Evolutionary conservation across 1,140 invertebrate genomes (phyloP).

Genomic region (Aphis craccivora): DNA sequence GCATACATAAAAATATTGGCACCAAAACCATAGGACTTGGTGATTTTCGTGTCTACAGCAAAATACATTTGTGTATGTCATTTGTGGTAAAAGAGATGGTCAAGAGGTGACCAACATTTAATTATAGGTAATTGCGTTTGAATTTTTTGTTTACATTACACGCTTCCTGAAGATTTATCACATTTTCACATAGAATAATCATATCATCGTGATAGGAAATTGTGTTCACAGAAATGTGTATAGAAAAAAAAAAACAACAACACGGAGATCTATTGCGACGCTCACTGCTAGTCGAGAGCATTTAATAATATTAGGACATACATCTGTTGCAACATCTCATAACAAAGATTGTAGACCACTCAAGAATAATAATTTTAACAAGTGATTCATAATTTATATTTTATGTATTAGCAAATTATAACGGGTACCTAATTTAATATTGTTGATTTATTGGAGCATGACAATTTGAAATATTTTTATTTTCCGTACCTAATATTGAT

Average conservation of each 20-base stretch:
- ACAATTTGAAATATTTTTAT: too few relatives aligned
- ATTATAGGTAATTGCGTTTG: neutral
- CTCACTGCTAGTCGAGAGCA: too few relatives aligned
- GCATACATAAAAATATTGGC: neutral
- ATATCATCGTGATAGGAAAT: too few relatives aligned
- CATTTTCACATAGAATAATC: too few relatives aligned
- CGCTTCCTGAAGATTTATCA: neutral
- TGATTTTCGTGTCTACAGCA: neutral
- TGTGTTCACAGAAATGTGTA: neutral
- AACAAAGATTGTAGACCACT: neutral
- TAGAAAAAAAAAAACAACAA: neutral
- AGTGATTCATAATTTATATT: neutral
- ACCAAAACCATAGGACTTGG: neutral
- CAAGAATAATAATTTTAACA: neutral
- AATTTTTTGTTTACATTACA: neutral
- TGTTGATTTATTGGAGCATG: neutral
- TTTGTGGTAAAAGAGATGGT: neutral
- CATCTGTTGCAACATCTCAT: too few relatives aligned
- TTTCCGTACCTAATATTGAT: too few relatives aligned
- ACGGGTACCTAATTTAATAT: neutral
- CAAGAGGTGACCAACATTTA: neutral
- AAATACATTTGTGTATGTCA: neutral
- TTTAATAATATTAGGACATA: too few relatives aligned
- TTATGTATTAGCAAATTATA: neutral
- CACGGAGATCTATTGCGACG: neutral